phyloP scores from a whole-genome alignment of 2,888 invertebrate genomes.

The Phyllotreta cruciferae region DNA sequence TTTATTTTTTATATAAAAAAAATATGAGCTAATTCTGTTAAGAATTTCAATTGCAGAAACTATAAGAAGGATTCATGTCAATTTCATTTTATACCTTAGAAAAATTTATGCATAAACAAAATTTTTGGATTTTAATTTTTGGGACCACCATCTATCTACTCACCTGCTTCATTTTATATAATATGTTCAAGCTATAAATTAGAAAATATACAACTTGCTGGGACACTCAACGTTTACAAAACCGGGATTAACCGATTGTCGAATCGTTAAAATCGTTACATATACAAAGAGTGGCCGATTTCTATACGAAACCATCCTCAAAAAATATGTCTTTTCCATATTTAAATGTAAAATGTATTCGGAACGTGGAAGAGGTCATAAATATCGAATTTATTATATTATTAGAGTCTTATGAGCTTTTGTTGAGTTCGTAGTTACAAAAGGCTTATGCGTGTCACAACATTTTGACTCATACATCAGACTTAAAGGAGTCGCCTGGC shows the following conservation, averaged over 20 bases:
- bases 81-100: too few relatives aligned
- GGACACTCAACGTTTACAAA: conserved; percentile 42
- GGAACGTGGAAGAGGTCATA: conserved; percentile 31
- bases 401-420: conserved; percentile 30
- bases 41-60: too few relatives aligned
- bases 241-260: conserved; percentile 37
- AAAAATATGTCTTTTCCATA: conserved; percentile 31
- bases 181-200: conserved; percentile 20
- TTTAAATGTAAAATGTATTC: conserved; percentile 24
- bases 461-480: conserved; percentile 51
- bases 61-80: too few relatives aligned
- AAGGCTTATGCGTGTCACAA: conserved; percentile 44
- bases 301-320: conserved; percentile 24
- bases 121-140: neutral
- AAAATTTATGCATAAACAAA: too few relatives aligned
- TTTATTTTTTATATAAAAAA: too few relatives aligned
- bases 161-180: conserved; percentile 14
- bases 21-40: too few relatives aligned
- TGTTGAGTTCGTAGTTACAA: conserved; percentile 35
- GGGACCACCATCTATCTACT: neutral
- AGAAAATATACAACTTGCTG: conserved; percentile 19
- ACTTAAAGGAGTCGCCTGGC: conserved; percentile 40
- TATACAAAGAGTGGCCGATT: conserved; percentile 19
- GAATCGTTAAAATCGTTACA: conserved; percentile 22
- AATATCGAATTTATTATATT: conserved; percentile 36